Evolutionary conservation across 2,888 invertebrate genomes (phyloP).

Genomic region (Ophion obscuratus): DNA sequence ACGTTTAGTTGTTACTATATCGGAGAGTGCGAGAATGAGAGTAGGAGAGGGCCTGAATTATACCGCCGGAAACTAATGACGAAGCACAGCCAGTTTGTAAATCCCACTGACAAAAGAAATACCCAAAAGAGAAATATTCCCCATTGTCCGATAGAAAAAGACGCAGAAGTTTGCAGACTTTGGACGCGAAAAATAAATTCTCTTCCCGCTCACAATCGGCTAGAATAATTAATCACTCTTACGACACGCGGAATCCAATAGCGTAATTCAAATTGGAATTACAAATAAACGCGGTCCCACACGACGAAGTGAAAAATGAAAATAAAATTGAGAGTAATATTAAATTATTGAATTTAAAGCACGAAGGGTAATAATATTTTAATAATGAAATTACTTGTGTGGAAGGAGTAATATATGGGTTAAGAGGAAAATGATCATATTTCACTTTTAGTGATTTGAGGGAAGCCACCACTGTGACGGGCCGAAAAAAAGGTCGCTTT

Average conservation of each 20-base stretch:
- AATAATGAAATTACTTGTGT: too few relatives aligned
- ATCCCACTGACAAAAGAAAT: slow-evolving; percentile 71
- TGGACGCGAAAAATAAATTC: slow-evolving; percentile 7
- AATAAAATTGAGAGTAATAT: too few relatives aligned
- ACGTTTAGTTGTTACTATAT: slow-evolving; percentile 62
- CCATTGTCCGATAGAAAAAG: slow-evolving; percentile 73
- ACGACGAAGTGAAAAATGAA: too few relatives aligned
- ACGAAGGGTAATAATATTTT: too few relatives aligned
- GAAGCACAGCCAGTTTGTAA: slow-evolving; percentile 67
- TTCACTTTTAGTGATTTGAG: too few relatives aligned
- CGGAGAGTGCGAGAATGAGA: slow-evolving; percentile 40
- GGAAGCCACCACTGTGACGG: too few relatives aligned
- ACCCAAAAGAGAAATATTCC: slow-evolving; percentile 67
- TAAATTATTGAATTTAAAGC: too few relatives aligned
- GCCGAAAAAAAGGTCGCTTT: too few relatives aligned
- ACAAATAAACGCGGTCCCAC: too few relatives aligned
- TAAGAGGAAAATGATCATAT: too few relatives aligned
- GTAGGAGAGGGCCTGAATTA: slow-evolving; percentile 77
- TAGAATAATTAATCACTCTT: neutral
- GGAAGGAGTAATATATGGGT: too few relatives aligned
- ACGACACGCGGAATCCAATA: neutral
- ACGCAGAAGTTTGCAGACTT: neutral
- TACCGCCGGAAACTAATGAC: slow-evolving; percentile 77
- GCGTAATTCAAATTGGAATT: neutral
- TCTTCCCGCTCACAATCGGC: neutral